Conservation (phyloP, 2,888 invertebrate species). For the Hemistola chrysoprasaria region DNA sequence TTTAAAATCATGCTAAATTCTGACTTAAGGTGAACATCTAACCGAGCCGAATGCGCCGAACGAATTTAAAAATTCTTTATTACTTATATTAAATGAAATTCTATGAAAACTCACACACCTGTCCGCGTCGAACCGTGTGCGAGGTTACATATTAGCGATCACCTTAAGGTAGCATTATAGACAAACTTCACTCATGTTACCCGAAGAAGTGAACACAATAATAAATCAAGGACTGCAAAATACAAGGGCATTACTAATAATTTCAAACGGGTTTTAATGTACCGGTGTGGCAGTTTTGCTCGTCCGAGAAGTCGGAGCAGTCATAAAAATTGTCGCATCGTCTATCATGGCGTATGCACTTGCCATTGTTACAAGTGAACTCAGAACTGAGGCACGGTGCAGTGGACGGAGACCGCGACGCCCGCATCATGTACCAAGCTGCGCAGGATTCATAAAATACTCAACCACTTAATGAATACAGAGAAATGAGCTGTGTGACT, state of each 20-base stretch:
- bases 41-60: too few species aligned
- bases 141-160: too few species aligned
- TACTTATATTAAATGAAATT: too few species aligned
- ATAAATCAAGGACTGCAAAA: constrained; percentile 7
- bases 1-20: too few species aligned
- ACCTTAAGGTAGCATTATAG: too few species aligned
- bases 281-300: constrained; percentile 90
- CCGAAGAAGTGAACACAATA: too few species aligned
- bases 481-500: too few species aligned
- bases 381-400: constrained; percentile 83
- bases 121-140: too few species aligned
- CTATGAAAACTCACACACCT: too few species aligned
- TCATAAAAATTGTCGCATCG: constrained; percentile 95
- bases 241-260: constrained; percentile 36
- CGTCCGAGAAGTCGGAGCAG: constrained; percentile 95
- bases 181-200: too few species aligned
- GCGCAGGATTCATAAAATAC: constrained; percentile 29
- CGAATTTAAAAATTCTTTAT: too few species aligned
- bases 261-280: constrained; percentile 30
- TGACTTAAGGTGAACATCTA: too few species aligned
- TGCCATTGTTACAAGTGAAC: constrained; percentile 88
- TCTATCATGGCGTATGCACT: constrained; percentile 89
- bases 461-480: not conserved
- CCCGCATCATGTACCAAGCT: constrained; percentile 64
- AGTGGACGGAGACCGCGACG: constrained; percentile 54